phyloP scores from a whole-genome alignment of 2,113 vertebrate species.

The Psilopsiagon aurifrons region DNA sequence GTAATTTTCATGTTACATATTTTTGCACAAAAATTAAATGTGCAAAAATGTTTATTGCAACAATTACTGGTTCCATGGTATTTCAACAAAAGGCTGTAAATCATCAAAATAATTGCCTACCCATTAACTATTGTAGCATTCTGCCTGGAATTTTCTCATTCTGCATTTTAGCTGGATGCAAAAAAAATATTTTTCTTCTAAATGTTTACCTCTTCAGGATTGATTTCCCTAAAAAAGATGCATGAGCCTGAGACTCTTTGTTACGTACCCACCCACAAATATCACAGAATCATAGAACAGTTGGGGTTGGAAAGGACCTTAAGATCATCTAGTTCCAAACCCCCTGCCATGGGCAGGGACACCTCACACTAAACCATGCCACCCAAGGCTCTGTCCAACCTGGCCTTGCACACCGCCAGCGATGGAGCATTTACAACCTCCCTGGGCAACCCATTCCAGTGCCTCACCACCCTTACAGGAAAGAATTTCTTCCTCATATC shows the following conservation, averaged over 20 bases:
- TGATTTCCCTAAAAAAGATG: background rate
- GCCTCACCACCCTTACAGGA: no score
- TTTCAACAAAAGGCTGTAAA: conserved; percentile 36
- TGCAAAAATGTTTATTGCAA: conserved; percentile 48
- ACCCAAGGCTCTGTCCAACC: no score
- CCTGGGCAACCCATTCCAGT: no score
- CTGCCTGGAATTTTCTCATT: conserved; percentile 45
- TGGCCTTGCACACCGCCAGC: no score
- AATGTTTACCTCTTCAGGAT: background rate
- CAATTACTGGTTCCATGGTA: conserved; percentile 46
- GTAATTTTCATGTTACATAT: conserved; percentile 60
- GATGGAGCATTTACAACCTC: no score
- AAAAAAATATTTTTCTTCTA: background rate
- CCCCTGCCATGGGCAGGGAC: no score
- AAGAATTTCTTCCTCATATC: no score
- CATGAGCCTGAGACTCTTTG: background rate
- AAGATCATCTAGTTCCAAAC: no score
- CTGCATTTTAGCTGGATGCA: conserved; percentile 28
- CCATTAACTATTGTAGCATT: conserved; percentile 54
- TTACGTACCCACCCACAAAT: background rate
- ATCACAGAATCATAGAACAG: background rate
- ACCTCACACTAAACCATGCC: no score
- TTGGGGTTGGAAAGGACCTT: no score
- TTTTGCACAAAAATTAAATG: conserved; percentile 56
- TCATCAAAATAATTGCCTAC: conserved; percentile 64